Conservation (phyloP, 2,113 vertebrate species). For the Vimba vimba region DNA sequence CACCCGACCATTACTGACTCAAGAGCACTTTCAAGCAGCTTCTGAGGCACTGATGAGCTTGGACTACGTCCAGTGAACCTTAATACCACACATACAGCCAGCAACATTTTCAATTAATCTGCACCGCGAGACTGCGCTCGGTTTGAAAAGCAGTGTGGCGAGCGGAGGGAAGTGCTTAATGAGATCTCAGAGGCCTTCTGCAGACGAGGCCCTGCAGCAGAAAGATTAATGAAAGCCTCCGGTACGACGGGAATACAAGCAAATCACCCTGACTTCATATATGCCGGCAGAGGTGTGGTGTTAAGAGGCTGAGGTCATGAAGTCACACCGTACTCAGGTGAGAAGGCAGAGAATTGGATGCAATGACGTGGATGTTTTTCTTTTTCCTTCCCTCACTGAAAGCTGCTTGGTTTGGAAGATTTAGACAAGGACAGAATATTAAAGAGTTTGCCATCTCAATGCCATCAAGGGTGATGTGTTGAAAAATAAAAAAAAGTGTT, state of each 20-base stretch:
- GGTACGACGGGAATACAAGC: slow-evolving; percentile 31
- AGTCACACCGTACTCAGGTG: not conserved
- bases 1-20: slow-evolving; percentile 27
- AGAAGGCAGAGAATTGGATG: not conserved
- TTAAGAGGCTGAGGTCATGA: slow-evolving; percentile 12
- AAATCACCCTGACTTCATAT: slow-evolving; percentile 21
- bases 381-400: too few species aligned
- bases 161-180: slow-evolving; percentile 47
- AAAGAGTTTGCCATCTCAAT: not conserved
- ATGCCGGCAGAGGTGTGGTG: not conserved
- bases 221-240: slow-evolving; percentile 52
- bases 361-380: not conserved
- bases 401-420: not conserved
- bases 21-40: slow-evolving; percentile 14
- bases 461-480: not conserved
- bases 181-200: slow-evolving; percentile 52
- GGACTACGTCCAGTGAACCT: slow-evolving; percentile 42
- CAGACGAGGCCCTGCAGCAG: not conserved
- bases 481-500: not conserved
- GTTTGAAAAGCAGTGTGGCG: slow-evolving; percentile 44
- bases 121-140: slow-evolving; percentile 29
- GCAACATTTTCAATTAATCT: slow-evolving; percentile 47
- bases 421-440: not conserved
- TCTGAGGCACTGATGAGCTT: slow-evolving; percentile 33
- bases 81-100: slow-evolving; percentile 37